Conservation (phyloP, 2,797 vertebrate genomes). For the Cyclopterus lumpus region DNA sequence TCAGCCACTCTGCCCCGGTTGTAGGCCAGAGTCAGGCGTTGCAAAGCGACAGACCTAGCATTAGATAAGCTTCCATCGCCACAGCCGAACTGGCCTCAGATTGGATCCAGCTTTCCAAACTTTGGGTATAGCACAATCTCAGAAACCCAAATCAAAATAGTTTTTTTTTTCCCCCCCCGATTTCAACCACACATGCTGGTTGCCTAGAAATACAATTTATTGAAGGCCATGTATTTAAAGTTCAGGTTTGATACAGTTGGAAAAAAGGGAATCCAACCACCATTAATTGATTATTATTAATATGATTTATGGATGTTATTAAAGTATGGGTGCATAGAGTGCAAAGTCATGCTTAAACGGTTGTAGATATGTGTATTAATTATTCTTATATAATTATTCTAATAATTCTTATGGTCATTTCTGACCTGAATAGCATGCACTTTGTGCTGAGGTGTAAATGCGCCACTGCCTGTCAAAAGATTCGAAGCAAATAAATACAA, state of each 20-base stretch:
- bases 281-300: slow-evolving; percentile 16
- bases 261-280: slow-evolving; percentile 27
- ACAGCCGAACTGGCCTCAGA: slow-evolving; percentile 73
- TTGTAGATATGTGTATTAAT: background rate
- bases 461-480: background rate
- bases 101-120: slow-evolving; percentile 77
- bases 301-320: slow-evolving; percentile 21
- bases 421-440: background rate
- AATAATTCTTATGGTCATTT: background rate
- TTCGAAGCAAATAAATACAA: background rate
- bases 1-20: slow-evolving; percentile 70
- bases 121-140: slow-evolving; percentile 64
- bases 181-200: slow-evolving; percentile 33
- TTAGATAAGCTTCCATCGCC: slow-evolving; percentile 75
- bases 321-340: background rate
- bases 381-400: too few relatives aligned
- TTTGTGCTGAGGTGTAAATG: background rate
- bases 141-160: slow-evolving; percentile 69
- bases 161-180: background rate
- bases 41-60: slow-evolving; percentile 74
- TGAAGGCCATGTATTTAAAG: slow-evolving; percentile 31
- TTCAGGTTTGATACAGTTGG: slow-evolving; percentile 10
- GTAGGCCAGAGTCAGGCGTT: slow-evolving; percentile 68
- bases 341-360: background rate
- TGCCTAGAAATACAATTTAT: slow-evolving; percentile 35